phyloP scores from a whole-genome alignment of 1,140 invertebrate species.

The Prorops nasuta region DNA sequence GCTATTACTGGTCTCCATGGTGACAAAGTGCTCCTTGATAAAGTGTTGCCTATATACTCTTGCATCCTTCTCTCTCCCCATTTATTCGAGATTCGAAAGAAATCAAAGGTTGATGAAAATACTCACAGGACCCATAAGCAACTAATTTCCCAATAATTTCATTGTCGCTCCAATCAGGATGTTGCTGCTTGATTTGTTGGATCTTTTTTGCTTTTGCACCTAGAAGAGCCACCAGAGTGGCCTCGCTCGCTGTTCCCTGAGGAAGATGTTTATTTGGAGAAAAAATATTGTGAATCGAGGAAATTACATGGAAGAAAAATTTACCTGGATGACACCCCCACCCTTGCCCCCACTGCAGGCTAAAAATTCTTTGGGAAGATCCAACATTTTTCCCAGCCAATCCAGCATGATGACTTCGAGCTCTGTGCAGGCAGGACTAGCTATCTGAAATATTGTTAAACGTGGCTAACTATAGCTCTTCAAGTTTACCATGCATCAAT shows the following conservation, averaged over 20 bases:
- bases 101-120: too few species aligned
- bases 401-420: slow-evolving; percentile 96
- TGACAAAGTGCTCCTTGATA: slow-evolving; percentile 54
- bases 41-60: too few species aligned
- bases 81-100: slow-evolving; percentile 1
- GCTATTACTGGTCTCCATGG: slow-evolving; percentile 53
- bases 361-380: slow-evolving; percentile 86
- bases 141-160: slow-evolving; percentile 86
- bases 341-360: slow-evolving; percentile 76
- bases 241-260: slow-evolving; percentile 84
- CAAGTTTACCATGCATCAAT: neutral
- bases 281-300: neutral
- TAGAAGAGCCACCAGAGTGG: slow-evolving; percentile 82
- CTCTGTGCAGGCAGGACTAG: slow-evolving; percentile 96
- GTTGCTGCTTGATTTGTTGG: slow-evolving; percentile 65
- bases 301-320: neutral
- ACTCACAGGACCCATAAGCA: slow-evolving; percentile 77
- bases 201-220: slow-evolving; percentile 84
- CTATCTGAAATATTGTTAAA: slow-evolving; percentile 64
- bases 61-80: slow-evolving; percentile 24
- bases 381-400: slow-evolving; percentile 95
- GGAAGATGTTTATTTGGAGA: slow-evolving; percentile 4
- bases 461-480: too few species aligned
- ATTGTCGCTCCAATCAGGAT: slow-evolving; percentile 77
- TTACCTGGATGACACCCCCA: slow-evolving; percentile 87